Conservation (phyloP, 1,140 invertebrate genomes). For the Neotoxoptera formosana region DNA sequence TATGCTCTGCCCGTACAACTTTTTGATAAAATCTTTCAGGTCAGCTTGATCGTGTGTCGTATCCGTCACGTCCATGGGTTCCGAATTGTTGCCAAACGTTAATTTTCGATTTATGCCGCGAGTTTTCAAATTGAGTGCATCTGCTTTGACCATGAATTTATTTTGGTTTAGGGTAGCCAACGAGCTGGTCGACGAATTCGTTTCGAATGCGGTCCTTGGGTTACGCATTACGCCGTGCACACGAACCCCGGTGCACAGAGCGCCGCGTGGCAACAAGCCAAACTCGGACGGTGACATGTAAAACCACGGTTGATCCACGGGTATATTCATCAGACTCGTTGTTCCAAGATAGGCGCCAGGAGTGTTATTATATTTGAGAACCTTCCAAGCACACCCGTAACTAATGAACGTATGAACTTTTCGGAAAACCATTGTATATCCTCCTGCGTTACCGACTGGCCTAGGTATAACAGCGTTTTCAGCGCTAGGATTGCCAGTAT, state of each 20-base stretch:
- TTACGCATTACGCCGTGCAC: not conserved
- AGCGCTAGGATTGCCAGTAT: not conserved
- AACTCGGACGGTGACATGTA: not conserved
- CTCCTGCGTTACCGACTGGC: not conserved
- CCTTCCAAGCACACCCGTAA: not conserved
- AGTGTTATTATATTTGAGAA: not conserved
- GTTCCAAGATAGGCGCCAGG: not conserved
- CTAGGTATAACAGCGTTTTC: not conserved
- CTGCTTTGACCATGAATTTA: too few relatives aligned
- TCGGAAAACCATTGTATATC: not conserved
- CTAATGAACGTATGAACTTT: not conserved
- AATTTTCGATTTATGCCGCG: too few relatives aligned
- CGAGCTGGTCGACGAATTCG: fast-evolving
- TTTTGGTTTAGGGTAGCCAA: slow-evolving; percentile 13
- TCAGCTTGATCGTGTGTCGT: too few relatives aligned
- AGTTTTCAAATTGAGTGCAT: too few relatives aligned
- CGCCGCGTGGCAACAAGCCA: not conserved
- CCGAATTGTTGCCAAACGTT: too few relatives aligned
- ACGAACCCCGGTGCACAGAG: not conserved
- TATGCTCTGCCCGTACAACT: too few relatives aligned
- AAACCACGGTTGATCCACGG: not conserved
- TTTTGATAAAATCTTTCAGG: too few relatives aligned
- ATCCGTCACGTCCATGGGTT: too few relatives aligned
- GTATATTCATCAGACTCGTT: not conserved
- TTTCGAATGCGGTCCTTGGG: not conserved